phyloP scores from a whole-genome alignment of 2,113 vertebrate species.

The Embiotoca jacksoni region DNA sequence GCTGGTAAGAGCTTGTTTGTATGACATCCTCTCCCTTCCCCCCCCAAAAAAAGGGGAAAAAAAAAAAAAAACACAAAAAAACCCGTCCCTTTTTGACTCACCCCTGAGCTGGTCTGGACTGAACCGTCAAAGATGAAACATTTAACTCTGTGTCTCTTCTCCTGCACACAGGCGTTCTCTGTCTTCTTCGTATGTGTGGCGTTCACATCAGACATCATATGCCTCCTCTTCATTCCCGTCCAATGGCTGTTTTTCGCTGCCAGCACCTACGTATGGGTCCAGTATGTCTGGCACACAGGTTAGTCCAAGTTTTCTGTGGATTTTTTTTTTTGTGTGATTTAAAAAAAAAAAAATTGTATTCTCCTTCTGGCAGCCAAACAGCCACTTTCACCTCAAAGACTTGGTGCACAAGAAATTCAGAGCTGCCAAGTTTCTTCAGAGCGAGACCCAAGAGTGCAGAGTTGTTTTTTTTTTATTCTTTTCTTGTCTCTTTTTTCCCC shows the following conservation, averaged over 20 bases:
- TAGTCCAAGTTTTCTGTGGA: slow-evolving; percentile 26
- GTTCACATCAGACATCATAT: slow-evolving; percentile 98
- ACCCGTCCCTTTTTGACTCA: neutral
- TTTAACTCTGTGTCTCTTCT: slow-evolving; percentile 6
- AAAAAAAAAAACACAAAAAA: too few relatives aligned
- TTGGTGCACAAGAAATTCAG: neutral
- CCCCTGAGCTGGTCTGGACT: neutral
- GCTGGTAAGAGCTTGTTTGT: slow-evolving; percentile 85
- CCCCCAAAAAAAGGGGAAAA: neutral
- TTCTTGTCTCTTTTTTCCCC: neutral
- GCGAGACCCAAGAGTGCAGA: neutral
- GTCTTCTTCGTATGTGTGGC: slow-evolving; percentile 99
- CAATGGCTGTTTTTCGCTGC: slow-evolving; percentile 98
- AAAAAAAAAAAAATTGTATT: too few relatives aligned
- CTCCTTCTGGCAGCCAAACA: slow-evolving; percentile 7
- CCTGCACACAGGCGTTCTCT: slow-evolving; percentile 91
- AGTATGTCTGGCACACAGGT: slow-evolving; percentile 99
- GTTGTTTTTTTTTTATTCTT: neutral
- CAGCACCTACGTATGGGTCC: slow-evolving; percentile 98
- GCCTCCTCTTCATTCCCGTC: slow-evolving; percentile 97
- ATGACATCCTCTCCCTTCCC: neutral
- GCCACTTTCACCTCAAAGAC: slow-evolving; percentile 28
- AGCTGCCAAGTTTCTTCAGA: slow-evolving; percentile 16
- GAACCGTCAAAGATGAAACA: too few relatives aligned
- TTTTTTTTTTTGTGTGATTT: neutral